These are phyloP conservation scores for Ceriagrion tenellum DNA, from an alignment of 2,888 invertebrate species.

Conservation along the genomic window DNA sequence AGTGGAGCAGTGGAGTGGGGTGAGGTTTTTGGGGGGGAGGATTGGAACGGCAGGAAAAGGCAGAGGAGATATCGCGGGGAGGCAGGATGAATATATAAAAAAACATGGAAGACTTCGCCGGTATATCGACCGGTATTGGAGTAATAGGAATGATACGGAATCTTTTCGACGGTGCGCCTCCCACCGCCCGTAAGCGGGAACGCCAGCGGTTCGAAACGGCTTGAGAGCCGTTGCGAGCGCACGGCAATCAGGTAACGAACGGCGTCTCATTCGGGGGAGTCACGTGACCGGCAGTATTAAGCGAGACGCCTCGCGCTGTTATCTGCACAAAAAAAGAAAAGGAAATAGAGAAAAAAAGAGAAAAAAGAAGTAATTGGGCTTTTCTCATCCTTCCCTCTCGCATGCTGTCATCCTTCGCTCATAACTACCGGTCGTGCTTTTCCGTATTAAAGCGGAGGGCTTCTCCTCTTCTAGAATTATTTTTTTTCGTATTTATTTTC, in stretches of 20 bases:
- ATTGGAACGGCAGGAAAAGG: neutral
- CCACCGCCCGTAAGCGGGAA: neutral
- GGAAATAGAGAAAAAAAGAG: neutral
- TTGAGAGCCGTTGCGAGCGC: neutral
- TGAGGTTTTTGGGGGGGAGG: neutral
- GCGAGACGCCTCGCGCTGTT: neutral
- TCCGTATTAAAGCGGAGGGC: neutral
- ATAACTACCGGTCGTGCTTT: neutral
- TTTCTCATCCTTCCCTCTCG: neutral
- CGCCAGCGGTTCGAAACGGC: neutral
- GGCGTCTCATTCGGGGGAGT: neutral
- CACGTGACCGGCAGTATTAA: neutral
- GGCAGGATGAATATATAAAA: neutral
- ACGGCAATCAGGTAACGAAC: neutral
- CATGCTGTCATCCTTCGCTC: neutral
- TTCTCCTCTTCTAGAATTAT: neutral
- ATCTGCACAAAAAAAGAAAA: too few relatives aligned
- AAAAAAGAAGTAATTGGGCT: neutral
- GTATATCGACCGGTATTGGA: conserved; percentile 12
- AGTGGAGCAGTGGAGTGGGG: neutral
- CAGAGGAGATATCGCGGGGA: neutral
- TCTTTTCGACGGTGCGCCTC: neutral
- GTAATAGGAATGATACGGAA: conserved; percentile 20
- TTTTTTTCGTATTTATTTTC: neutral
- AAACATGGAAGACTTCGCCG: neutral